Evolutionary conservation across 2,113 vertebrate species (phyloP), one percentile per base, ranked within the genome.

Genomic region (Orientallactaga bullata): DNA sequence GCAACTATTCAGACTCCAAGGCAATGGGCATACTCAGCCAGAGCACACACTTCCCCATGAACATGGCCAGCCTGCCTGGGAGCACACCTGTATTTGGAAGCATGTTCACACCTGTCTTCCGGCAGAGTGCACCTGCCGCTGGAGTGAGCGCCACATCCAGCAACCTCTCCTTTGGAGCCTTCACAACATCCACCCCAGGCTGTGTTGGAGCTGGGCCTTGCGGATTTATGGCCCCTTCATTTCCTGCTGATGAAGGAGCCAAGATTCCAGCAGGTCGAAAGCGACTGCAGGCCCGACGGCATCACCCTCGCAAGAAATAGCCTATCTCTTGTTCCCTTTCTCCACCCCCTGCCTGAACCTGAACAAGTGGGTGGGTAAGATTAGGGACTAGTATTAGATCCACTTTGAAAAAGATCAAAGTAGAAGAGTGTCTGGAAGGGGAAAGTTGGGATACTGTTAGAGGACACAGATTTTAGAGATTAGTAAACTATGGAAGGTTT

Each of bases 241-340:
- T 99, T 97, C 99, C 99, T 77, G 99, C 99, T 0, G 99, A 99
- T 72, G 98, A 99, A 0, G 99, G 99, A 96, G 98, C 99, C 55
- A 99, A 99, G 97, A 97, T 95, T 0, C 93, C 98, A 2, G 98
- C 98, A 0, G 92, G 97, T 74, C 98, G 99, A 1, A 99, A 99
- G 96, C 98, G 99, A 83, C 98, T 99, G 90, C 99, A 99, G 97
- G 99, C 99, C 2, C 98, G 99, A 58, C 98, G 99, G 95, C 99
- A 99, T 90, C 99, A 99, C 89, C 98, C 98, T 65, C 98, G 99
- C 95, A 99, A 99, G 97, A 99, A 99, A 97, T 99, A 98, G 97
- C 61, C 13, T 55, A 8, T 80, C 89, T 88, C 89, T 7, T 11
- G 55, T 1, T 32, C 91, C 55, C 3, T 24, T 1, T 26, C n/a